phyloP scores from a whole-genome alignment of 2,797 vertebrate species.

The Philypnodon macrostomus region DNA sequence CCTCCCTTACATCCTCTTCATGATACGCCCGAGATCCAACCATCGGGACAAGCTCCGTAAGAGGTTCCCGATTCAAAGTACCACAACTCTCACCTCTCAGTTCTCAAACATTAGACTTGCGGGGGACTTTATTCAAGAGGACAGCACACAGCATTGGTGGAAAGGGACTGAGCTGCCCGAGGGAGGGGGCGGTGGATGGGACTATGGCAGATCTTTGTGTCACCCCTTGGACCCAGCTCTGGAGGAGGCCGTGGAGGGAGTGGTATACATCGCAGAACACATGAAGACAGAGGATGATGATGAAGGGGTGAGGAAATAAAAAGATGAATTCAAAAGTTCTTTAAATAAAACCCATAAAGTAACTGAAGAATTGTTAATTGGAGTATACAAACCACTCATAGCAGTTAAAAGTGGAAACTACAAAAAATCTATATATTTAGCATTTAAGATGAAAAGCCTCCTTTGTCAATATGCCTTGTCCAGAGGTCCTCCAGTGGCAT shows the following conservation, averaged over 20 bases:
- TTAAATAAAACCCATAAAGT: too few relatives aligned
- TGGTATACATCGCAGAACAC: conserved; percentile 77
- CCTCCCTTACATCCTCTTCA: conserved; percentile 76
- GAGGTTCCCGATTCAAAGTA: conserved; percentile 44
- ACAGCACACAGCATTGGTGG: conserved; percentile 67
- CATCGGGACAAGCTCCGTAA: conserved; percentile 58
- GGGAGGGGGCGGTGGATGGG: conserved; percentile 47
- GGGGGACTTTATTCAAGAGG: conserved; percentile 65
- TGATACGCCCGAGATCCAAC: conserved; percentile 73
- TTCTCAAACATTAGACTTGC: conserved; percentile 53
- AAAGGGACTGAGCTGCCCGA: conserved; percentile 62
- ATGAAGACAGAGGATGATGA: conserved; percentile 80
- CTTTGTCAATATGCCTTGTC: too few relatives aligned
- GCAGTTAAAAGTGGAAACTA: too few relatives aligned
- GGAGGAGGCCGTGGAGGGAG: conserved; percentile 78
- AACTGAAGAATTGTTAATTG: too few relatives aligned
- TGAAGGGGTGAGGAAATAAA: conserved; percentile 72
- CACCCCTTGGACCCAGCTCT: conserved; percentile 66
- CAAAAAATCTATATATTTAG: too few relatives aligned
- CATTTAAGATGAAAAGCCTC: too few relatives aligned
- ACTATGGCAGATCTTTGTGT: conserved; percentile 58
- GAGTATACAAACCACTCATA: not conserved
- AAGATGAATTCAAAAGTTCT: not conserved
- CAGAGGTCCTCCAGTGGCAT: too few relatives aligned
- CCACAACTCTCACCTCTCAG: conserved; percentile 13